Evolutionary conservation across 2,113 vertebrate genomes (phyloP).

Genomic region (Nesospiza acunhae): DNA sequence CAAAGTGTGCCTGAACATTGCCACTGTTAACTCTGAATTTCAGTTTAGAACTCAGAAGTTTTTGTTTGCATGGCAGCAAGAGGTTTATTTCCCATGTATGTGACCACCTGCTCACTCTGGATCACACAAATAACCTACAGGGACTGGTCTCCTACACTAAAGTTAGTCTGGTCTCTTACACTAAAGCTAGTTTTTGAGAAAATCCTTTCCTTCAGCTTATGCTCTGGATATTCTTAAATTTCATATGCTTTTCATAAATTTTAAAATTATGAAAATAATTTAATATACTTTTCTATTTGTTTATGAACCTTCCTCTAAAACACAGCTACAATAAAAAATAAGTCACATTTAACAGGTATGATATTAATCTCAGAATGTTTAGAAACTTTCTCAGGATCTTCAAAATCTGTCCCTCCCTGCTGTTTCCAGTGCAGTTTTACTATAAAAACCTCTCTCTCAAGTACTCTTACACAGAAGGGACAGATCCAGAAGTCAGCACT

Average conservation of each 20-base stretch:
- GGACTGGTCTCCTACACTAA: background rate
- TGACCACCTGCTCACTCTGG: background rate
- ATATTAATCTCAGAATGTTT: background rate
- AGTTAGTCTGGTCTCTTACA: background rate
- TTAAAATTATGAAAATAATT: background rate
- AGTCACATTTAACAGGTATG: background rate
- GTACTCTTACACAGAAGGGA: background rate
- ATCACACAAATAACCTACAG: background rate
- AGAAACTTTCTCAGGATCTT: background rate
- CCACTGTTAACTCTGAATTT: background rate
- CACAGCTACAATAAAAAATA: background rate
- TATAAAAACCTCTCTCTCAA: background rate
- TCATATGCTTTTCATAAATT: background rate
- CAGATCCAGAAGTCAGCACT: background rate
- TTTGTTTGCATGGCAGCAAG: background rate
- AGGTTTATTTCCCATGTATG: accelerated
- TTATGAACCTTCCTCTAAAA: background rate
- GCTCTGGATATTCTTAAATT: background rate
- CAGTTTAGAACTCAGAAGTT: background rate
- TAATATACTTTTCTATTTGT: background rate
- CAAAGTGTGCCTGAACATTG: background rate
- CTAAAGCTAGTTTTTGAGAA: background rate
- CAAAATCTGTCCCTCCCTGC: background rate
- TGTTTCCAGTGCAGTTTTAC: background rate
- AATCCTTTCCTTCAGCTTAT: background rate